phyloP scores from a whole-genome alignment of 2,888 invertebrate species.

The Anthophora plumipes region DNA sequence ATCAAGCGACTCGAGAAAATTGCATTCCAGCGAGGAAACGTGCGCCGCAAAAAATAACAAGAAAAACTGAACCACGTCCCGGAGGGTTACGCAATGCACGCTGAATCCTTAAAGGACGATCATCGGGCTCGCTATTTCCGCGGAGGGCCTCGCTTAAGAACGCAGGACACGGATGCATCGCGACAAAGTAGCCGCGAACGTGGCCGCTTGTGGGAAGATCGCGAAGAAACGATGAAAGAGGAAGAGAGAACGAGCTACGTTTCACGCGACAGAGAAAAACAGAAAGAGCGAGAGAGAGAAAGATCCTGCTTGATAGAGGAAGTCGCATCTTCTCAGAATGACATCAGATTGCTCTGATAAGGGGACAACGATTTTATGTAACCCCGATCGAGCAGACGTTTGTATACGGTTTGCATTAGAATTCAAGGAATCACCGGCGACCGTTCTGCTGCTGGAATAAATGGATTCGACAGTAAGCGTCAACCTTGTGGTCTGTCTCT shows the following conservation, averaged over 20 bases:
- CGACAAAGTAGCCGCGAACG: constrained; percentile 63
- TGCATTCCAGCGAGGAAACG: background rate
- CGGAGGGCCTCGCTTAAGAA: constrained; percentile 45
- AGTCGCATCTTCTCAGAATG: constrained; percentile 63
- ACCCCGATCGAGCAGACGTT: constrained; percentile 36
- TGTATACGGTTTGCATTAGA: constrained; percentile 38
- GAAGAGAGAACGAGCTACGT: background rate
- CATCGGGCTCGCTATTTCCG: constrained; percentile 52
- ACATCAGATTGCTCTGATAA: constrained; percentile 62
- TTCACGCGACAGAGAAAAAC: background rate
- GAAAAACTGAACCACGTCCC: constrained; percentile 52
- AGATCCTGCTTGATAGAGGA: constrained; percentile 58
- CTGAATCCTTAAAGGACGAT: constrained; percentile 57
- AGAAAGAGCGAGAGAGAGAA: constrained; percentile 43
- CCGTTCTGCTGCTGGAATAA: constrained; percentile 47
- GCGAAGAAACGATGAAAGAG: constrained; percentile 6
- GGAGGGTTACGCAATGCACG: constrained; percentile 58
- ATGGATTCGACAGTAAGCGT: constrained; percentile 38
- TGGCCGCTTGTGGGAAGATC: constrained; percentile 56
- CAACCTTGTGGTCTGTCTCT: constrained; percentile 19
- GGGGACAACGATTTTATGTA: constrained; percentile 51
- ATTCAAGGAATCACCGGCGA: constrained; percentile 47
- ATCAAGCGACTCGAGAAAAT: background rate
- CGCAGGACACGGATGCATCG: constrained; percentile 55
- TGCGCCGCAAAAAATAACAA: background rate